Evolutionary conservation across 2,797 vertebrate genomes (phyloP).

Genomic region (Limosa lapponica): DNA sequence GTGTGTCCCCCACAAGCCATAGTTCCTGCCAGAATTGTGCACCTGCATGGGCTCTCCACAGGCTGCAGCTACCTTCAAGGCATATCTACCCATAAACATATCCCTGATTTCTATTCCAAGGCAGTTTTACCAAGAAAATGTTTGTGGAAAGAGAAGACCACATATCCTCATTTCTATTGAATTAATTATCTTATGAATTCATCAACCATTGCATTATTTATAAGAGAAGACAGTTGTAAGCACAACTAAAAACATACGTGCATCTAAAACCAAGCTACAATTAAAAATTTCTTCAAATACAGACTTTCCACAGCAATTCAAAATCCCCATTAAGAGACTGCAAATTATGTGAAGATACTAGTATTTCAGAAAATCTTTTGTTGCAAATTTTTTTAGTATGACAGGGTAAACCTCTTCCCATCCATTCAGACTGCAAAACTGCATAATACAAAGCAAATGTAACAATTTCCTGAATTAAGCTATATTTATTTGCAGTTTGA

Average conservation of each 20-base stretch:
- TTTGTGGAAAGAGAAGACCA: background rate
- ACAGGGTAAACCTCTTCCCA: background rate
- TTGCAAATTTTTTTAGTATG: background rate
- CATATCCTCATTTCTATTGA: background rate
- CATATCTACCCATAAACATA: background rate
- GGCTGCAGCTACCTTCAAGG: background rate
- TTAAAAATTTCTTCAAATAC: background rate
- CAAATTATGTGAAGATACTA: background rate
- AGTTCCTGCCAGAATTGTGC: background rate
- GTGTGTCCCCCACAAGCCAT: too few relatives aligned
- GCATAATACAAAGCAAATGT: background rate
- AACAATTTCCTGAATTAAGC: background rate
- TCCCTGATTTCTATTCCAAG: background rate
- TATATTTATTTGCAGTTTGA: background rate
- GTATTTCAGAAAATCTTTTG: background rate
- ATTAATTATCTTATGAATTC: background rate
- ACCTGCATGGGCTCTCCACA: background rate
- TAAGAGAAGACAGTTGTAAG: background rate
- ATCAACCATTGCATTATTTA: background rate
- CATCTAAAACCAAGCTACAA: background rate
- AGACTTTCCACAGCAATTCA: background rate
- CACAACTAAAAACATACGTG: background rate
- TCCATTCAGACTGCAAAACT: background rate
- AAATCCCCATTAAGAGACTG: background rate
- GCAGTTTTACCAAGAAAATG: background rate